These are phyloP conservation scores for Cephus spinipes DNA, from an alignment of 2,888 invertebrate genomes.

Conservation along the genomic window DNA sequence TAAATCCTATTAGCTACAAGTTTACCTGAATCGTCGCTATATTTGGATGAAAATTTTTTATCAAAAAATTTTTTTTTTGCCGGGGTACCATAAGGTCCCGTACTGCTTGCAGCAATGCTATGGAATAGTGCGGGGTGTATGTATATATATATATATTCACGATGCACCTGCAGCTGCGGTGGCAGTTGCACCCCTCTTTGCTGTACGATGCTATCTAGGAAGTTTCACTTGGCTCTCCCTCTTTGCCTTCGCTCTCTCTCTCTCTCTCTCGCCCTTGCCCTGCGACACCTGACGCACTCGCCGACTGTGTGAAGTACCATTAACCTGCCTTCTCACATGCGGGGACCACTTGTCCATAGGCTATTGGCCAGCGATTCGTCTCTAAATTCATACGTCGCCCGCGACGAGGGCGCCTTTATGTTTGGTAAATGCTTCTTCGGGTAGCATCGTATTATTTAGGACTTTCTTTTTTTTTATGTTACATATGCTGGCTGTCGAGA, in stretches of 20 bases:
- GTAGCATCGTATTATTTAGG: background rate
- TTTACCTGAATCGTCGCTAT: background rate
- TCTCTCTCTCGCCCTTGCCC: slow-evolving; percentile 23
- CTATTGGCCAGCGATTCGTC: background rate
- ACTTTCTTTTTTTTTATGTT: background rate
- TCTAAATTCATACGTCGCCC: background rate
- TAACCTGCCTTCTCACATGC: slow-evolving; percentile 59
- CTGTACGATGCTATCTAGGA: slow-evolving; percentile 62
- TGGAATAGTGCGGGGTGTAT: slow-evolving; percentile 30
- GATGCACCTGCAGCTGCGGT: slow-evolving; percentile 54
- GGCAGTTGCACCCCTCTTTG: slow-evolving; percentile 58
- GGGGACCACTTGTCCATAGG: slow-evolving; percentile 11
- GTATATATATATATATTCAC: slow-evolving; percentile 15
- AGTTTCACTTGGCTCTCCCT: slow-evolving; percentile 19
- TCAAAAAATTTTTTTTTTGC: background rate
- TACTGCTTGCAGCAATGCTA: slow-evolving; percentile 20
- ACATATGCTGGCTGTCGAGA: no score
- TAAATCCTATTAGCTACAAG: background rate
- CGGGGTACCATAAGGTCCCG: background rate
- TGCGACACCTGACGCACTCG: slow-evolving; percentile 60
- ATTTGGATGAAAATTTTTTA: background rate
- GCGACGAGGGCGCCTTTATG: background rate
- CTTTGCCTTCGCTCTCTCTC: slow-evolving; percentile 25
- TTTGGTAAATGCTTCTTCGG: background rate
- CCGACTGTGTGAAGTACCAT: slow-evolving; percentile 56